Evolutionary conservation across 2,113 vertebrate species (phyloP), one percentile per base, ranked within the genome.

Genomic region (Sebastes schlegelii): DNA sequence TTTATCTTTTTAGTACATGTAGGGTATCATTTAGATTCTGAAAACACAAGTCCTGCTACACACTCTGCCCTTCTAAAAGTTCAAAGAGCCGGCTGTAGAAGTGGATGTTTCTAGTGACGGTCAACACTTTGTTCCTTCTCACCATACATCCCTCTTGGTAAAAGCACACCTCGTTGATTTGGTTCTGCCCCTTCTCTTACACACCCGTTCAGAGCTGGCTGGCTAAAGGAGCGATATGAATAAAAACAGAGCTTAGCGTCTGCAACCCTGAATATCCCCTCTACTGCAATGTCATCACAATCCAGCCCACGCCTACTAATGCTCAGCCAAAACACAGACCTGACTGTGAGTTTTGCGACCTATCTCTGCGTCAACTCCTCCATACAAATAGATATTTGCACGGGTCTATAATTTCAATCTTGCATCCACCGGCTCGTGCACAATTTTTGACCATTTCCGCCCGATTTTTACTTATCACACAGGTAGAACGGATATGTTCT

Each of bases 231-330:
- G 63, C 75, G 70, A 69, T 90, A 75, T 82, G 63, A 88, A 70
- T 86, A 64, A 84, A 92, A 88, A 79, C 70, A 63, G 16, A 86
- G 82, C 79, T 93, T 90, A 84, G 78, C 74, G 74, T 86, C 71
- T 61, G 79, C 45, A 5, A 79, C 74, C 71, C 61, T 61, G 52
- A 88, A 84, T 89, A 88, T 85, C 86, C 74, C 66, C 68, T 61
- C 19, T 43, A 46, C 80, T 88, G 80, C 87, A 67, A 34, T 74
- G 79, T 88, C 84, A 90, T 92, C 88, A 88, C 74, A 90, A 89
- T 83, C 46, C 40, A 81, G 66, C 70, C 65, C 64, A 79, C 21
- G 21, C 73, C 66, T 63, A 49, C 54, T 80, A 72, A 82, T 69
- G 74, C 72, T 69, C 52, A 80, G 81, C 82, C 82, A 78, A 80